phyloP scores from a whole-genome alignment of 2,888 invertebrate genomes.

The Taenaris catops region DNA sequence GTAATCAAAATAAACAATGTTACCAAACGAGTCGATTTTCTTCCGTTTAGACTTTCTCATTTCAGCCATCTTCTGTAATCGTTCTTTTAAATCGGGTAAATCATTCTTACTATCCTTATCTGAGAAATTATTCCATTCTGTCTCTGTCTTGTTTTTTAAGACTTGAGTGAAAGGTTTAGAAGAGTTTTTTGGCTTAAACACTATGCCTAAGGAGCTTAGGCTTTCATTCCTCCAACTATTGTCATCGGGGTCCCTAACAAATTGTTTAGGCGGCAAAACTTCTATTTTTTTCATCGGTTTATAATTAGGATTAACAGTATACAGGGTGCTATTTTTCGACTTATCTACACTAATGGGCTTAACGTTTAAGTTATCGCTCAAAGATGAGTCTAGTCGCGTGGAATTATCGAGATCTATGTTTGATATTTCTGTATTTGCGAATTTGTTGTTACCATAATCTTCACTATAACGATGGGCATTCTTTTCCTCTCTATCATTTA shows the following conservation, averaged over 20 bases:
- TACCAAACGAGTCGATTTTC: constrained; percentile 48
- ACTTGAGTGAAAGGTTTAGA: constrained; percentile 67
- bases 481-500: constrained; percentile 40
- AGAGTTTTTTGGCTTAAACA: constrained; percentile 66
- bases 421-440: constrained; percentile 2
- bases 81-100: constrained; percentile 50
- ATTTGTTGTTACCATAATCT: constrained; percentile 7
- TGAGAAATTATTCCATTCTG: constrained; percentile 42
- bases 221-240: constrained; percentile 74
- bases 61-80: constrained; percentile 65
- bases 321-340: constrained; percentile 38
- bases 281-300: constrained; percentile 65
- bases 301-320: constrained; percentile 55
- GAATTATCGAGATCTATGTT: constrained; percentile 1
- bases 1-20: constrained; percentile 53
- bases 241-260: constrained; percentile 62
- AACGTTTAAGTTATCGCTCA: constrained; percentile 39
- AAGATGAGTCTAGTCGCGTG: constrained; percentile 18
- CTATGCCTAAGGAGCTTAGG: constrained; percentile 66
- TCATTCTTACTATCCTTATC: constrained; percentile 47
- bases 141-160: constrained; percentile 65
- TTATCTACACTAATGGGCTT: constrained; percentile 47
- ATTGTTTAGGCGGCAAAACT: constrained; percentile 51
- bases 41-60: constrained; percentile 61
- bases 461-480: constrained; percentile 32